Conservation (phyloP, 2,888 invertebrate genomes). For the Ganaspis brasiliensis region DNA sequence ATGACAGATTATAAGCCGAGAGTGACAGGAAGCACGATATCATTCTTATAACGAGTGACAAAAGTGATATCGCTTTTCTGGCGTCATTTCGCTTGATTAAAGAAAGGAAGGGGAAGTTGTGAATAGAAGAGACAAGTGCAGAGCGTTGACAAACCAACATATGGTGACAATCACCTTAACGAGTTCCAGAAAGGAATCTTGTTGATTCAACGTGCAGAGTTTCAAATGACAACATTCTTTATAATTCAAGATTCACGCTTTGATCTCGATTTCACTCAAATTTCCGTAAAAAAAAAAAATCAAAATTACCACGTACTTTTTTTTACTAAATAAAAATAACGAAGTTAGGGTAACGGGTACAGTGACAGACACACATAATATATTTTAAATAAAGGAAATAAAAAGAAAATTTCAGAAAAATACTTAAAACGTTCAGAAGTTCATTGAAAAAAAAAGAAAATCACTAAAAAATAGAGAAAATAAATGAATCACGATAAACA, state of each 20-base stretch:
- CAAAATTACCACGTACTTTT: no score
- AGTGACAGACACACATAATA: no score
- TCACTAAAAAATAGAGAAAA: no score
- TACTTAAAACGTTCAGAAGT: no score
- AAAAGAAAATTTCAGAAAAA: no score
- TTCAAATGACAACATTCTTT: background rate
- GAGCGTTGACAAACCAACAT: conserved; percentile 6
- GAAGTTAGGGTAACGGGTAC: no score
- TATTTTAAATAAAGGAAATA: no score
- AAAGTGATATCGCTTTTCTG: conserved; percentile 21
- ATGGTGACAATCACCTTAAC: conserved; percentile 22
- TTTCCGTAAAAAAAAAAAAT: no score
- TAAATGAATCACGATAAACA: no score
- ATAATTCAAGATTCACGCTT: background rate
- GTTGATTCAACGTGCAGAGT: background rate
- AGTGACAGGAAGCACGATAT: conserved; percentile 26
- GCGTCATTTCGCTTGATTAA: conserved; percentile 33
- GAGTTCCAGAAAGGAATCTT: conserved; percentile 32
- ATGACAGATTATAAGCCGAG: conserved; percentile 17
- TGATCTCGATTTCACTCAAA: background rate
- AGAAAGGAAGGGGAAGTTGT: background rate
- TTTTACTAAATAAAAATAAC: no score
- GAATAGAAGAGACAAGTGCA: background rate
- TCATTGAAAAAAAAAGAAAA: no score
- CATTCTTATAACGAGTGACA: conserved; percentile 25